Base-by-base conservation (phyloP, 1,140 invertebrate species). In the Dysdera silvatica region DNA sequence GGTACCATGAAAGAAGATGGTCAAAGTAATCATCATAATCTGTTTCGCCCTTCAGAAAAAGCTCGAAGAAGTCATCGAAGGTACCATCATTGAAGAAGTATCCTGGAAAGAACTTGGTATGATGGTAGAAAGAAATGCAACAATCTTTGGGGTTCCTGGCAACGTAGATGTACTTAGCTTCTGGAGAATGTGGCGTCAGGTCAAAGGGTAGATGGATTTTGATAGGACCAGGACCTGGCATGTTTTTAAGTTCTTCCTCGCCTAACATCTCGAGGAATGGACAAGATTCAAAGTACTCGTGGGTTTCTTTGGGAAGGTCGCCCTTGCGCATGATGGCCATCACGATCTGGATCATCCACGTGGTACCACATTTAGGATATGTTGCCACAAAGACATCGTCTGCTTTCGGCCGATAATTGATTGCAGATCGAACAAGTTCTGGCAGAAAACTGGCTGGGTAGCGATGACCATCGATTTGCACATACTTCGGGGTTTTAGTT, bases 111-210 rank as follows among this genome's bases (percentile, higher is more conserved):
- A 65, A 4, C 28, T 63, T 67, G 18, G 67, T 68, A 43, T 71
- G 70, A 74, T 91, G 84, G 72, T 85, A 93, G 73, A 85, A 91
- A 0, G 89, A 92, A 0, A 91, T 86, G 5, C 82, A 86, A 1
- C 90, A 85, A 74, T 92, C 89, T 74, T 89, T 89, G 0, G 89
- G 89, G 77, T 92, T 89, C 52, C 91, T 78, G 4, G 85, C 84
- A 0, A 90, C 82, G 70, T 89, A 90, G 6, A 90, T 78, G 16
- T 12, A 88, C 78, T 81, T 31, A 82, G 81, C 31, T 68, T 68
- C 45, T 16, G 58, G 43, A 20, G 58, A 65, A 28, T 43, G 54
- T 0, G 86, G 86, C 32, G 29, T 33, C 12, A 59, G 28, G 24
- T 69, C 12, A 28, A 69, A 69, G 16, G 67, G 61, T n/a, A 69